phyloP scores from a whole-genome alignment of 2,888 invertebrate genomes.

The Danaus chrysippus region DNA sequence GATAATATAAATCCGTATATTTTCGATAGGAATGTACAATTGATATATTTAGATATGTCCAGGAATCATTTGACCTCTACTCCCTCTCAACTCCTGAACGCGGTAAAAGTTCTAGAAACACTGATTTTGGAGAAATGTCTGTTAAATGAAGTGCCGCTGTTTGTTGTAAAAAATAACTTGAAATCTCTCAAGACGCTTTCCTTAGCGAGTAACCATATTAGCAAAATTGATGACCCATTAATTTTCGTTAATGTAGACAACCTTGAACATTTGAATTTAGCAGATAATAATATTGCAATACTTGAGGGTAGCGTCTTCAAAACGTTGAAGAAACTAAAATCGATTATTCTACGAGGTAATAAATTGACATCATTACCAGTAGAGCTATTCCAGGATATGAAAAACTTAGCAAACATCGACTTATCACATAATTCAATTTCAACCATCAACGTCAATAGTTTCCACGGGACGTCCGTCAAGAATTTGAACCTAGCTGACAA shows the following conservation, averaged over 20 bases:
- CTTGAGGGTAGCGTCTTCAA: conserved; percentile 51
- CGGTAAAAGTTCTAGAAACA: conserved; percentile 41
- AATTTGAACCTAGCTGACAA: conserved; percentile 58
- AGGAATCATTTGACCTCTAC: conserved; percentile 50
- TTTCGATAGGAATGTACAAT: conserved; percentile 42
- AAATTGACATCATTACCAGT: conserved; percentile 49
- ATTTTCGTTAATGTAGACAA: conserved; percentile 46
- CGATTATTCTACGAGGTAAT: conserved; percentile 51
- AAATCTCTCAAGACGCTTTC: conserved; percentile 51
- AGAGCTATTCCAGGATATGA: conserved; percentile 49
- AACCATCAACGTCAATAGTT: conserved; percentile 51
- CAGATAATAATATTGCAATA: conserved; percentile 48
- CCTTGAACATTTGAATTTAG: conserved; percentile 53
- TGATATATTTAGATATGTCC: conserved; percentile 50
- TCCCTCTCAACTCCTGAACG: conserved; percentile 41
- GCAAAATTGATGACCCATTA: conserved; percentile 36
- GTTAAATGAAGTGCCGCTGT: conserved; percentile 51
- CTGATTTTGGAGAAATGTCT: conserved; percentile 49
- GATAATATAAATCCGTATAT: conserved; percentile 41
- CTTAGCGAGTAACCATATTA: conserved; percentile 54
- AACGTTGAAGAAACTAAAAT: conserved; percentile 48
- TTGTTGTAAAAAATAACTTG: conserved; percentile 47
- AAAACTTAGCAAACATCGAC: conserved; percentile 48
- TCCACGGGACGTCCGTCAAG: conserved; percentile 51
- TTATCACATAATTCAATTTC: conserved; percentile 55